Percentiles rank a stretch among this genome's conserved stretches.
Evolutionary conservation across 2,113 vertebrate genomes (phyloP).

Genomic region (Xiphorhynchus elegans): DNA sequence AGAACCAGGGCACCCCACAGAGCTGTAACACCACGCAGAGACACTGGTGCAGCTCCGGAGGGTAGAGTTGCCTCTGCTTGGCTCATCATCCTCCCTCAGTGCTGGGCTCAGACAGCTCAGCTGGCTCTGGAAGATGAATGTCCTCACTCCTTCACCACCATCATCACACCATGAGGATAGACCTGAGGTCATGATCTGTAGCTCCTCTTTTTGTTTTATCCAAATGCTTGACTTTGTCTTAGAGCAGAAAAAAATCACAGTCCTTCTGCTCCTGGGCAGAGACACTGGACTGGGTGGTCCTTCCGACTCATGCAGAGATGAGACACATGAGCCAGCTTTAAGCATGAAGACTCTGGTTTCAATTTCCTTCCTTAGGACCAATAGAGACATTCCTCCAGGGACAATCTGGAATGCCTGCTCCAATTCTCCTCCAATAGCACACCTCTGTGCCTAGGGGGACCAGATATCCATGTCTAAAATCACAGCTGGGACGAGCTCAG

Average conservation of each 20-base stretch:
- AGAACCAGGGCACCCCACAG: background rate
- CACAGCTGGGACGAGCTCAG: background rate
- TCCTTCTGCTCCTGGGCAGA: background rate
- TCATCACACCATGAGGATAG: background rate
- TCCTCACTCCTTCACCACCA: background rate
- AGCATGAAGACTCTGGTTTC: background rate
- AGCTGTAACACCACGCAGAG: background rate
- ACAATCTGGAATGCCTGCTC: background rate
- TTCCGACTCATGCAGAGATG: background rate
- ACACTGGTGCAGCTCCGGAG: background rate
- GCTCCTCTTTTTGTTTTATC: background rate
- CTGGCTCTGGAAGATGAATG: background rate
- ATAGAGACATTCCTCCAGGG: background rate
- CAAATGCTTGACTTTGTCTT: background rate
- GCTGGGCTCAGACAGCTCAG: background rate
- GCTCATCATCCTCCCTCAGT: background rate
- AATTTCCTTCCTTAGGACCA: background rate
- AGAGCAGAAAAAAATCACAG: background rate
- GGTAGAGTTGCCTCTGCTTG: background rate
- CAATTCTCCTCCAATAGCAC: background rate
- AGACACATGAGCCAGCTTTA: background rate
- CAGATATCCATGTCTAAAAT: background rate
- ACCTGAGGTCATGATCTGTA: background rate
- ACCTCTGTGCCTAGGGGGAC: background rate
- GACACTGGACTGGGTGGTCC: background rate